Conservation (phyloP, 2,113 vertebrate species). For the Panthera tigris region DNA sequence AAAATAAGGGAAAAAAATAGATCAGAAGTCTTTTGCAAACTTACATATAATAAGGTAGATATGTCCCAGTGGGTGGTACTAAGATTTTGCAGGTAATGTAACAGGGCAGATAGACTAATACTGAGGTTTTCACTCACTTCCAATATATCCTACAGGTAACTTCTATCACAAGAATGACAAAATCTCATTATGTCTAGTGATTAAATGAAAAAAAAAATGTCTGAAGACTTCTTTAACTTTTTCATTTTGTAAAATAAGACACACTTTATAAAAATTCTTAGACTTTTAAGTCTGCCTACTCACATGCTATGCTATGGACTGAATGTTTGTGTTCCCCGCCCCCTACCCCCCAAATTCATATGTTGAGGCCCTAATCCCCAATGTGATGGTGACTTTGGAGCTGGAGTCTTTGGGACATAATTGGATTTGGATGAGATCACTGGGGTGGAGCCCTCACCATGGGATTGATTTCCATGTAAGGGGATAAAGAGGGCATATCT, state of each 20-base stretch:
- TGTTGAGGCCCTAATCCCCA: not conserved
- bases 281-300: not conserved
- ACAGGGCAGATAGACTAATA: rapidly evolving
- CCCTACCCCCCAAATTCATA: not conserved
- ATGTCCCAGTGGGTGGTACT: not conserved
- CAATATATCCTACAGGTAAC: not conserved
- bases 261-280: not conserved
- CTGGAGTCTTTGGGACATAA: not conserved
- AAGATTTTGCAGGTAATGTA: not conserved
- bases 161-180: not conserved
- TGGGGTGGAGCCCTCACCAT: not conserved
- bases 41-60: not conserved
- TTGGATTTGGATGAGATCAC: not conserved
- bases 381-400: not conserved
- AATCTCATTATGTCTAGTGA: not conserved
- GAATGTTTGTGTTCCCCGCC: no score
- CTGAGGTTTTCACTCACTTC: not conserved
- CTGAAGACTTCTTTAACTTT: no score
- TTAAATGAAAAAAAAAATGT: not conserved
- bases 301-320: not conserved
- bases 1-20: not conserved
- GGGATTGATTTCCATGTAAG: not conserved
- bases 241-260: no score
- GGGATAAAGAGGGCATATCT: not conserved
- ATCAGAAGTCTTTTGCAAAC: not conserved